Percentiles rank a stretch among this genome's conserved stretches.
phyloP scores from a whole-genome alignment of 2,113 vertebrate genomes.

The Gila orcuttii region DNA sequence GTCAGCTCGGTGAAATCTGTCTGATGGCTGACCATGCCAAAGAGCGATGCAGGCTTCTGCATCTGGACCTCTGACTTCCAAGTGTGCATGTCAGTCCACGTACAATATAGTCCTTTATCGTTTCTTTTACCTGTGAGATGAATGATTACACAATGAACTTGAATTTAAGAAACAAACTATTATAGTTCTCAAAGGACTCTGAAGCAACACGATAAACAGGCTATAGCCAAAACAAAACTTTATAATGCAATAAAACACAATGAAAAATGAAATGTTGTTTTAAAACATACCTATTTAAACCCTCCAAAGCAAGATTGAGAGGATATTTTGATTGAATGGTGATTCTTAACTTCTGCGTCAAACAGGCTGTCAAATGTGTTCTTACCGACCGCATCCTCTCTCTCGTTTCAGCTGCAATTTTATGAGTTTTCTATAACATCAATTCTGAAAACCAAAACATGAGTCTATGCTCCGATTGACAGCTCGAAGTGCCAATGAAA shows the following conservation, averaged over 20 bases:
- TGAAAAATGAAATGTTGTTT: not conserved
- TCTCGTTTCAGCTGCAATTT: conserved; percentile 52
- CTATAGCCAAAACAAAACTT: not conserved
- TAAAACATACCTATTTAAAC: conserved; percentile 61
- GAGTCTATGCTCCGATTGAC: conserved; percentile 63
- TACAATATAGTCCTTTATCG: conserved; percentile 43
- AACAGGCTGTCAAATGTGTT: conserved; percentile 50
- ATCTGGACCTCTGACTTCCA: conserved; percentile 71
- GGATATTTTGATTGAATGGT: conserved; percentile 31
- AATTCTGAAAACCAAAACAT: conserved; percentile 66
- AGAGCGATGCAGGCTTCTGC: conserved; percentile 71
- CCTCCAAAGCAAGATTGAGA: conserved; percentile 30
- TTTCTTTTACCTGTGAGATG: conserved; percentile 63
- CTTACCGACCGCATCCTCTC: conserved; percentile 73
- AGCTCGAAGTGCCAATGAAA: conserved; percentile 56
- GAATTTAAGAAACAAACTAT: not conserved
- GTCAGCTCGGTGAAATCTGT: conserved; percentile 71
- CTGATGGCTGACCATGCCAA: conserved; percentile 79
- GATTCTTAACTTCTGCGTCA: conserved; percentile 59
- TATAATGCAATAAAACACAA: not conserved
- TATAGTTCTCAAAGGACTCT: not conserved
- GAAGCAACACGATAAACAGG: not conserved
- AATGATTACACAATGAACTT: not conserved
- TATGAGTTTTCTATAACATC: conserved; percentile 59
- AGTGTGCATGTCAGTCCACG: conserved; percentile 65